These are phyloP conservation scores for Allophyes oxyacanthae DNA, from an alignment of 2,888 invertebrate species.

Conservation along the genomic window DNA sequence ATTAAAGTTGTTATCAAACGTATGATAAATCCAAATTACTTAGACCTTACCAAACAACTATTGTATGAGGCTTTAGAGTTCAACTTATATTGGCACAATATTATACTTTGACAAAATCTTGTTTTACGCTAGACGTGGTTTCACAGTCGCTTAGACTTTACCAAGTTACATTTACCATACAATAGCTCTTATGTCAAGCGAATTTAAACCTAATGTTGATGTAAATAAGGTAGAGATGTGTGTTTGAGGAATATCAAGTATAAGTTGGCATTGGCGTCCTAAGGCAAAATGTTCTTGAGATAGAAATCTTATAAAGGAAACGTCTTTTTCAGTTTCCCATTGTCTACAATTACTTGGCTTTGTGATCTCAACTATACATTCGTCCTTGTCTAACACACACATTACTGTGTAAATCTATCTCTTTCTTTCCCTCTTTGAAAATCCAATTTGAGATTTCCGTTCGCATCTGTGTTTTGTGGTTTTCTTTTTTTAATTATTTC, in stretches of 20 bases:
- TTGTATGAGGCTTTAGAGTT: conserved; percentile 38
- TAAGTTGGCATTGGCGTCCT: conserved; percentile 69
- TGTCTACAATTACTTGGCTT: conserved; percentile 88
- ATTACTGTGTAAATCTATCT: conserved; percentile 57
- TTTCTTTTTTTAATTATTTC: conserved; percentile 66
- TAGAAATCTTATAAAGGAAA: conserved; percentile 88
- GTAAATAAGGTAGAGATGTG: conserved; percentile 25
- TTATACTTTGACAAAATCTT: conserved; percentile 86
- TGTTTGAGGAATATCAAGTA: conserved; percentile 7
- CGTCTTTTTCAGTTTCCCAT: conserved; percentile 87
- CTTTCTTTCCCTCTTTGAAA: conserved; percentile 69
- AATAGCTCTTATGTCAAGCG: not conserved
- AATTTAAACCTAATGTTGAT: conserved; percentile 38
- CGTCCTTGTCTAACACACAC: conserved; percentile 63
- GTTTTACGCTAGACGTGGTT: conserved; percentile 84
- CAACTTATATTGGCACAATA: conserved; percentile 68
- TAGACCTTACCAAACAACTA: conserved; percentile 3
- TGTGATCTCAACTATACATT: conserved; percentile 70
- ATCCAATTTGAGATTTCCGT: conserved; percentile 84
- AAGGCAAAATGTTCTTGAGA: conserved; percentile 83
- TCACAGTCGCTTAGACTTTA: conserved; percentile 80
- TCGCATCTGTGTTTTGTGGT: conserved; percentile 65
- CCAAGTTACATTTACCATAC: conserved; percentile 54
- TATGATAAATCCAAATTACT: conserved; percentile 19
- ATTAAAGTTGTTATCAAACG: conserved; percentile 42